phyloP scores from a whole-genome alignment of 1,140 invertebrate species.

The Orius laevigatus region DNA sequence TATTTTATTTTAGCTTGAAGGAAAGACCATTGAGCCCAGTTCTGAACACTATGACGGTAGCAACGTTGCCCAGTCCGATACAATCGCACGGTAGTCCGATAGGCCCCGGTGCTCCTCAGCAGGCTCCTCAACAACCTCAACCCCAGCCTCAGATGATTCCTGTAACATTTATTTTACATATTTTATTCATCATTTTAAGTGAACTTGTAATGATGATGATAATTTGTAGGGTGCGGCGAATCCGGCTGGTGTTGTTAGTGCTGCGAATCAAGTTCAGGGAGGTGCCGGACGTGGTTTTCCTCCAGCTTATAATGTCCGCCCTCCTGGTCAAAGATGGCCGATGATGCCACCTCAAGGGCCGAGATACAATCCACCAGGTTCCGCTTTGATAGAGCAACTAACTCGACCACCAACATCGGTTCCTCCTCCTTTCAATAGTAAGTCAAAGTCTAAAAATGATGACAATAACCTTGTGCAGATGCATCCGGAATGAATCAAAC shows the following conservation, averaged over 20 bases:
- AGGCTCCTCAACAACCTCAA: constrained; percentile 17
- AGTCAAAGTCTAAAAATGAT: constrained; percentile 25
- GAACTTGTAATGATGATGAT: background rate
- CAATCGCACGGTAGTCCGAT: constrained; percentile 35
- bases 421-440: constrained; percentile 28
- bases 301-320: background rate
- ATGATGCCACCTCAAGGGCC: constrained; percentile 17
- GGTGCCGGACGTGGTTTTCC: constrained; percentile 8
- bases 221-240: background rate
- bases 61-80: constrained; percentile 33
- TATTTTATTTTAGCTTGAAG: constrained; percentile 39
- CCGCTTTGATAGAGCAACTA: constrained; percentile 49
- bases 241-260: background rate
- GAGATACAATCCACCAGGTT: constrained; percentile 23
- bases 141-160: constrained; percentile 9
- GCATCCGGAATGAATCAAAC: background rate
- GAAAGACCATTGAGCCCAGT: constrained; percentile 61
- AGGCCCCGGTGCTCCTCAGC: constrained; percentile 10
- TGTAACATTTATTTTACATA: background rate
- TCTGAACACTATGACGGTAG: constrained; percentile 21
- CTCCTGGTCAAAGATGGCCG: constrained; percentile 11
- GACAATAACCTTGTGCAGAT: background rate
- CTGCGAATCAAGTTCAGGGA: background rate
- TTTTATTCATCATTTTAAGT: background rate
- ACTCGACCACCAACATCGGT: constrained; percentile 42